Percentiles rank a stretch among this genome's conserved stretches.
These are phyloP conservation scores for Parotocinclus haroldoi DNA, from an alignment of 2,797 vertebrate species.

Conservation along the genomic window DNA sequence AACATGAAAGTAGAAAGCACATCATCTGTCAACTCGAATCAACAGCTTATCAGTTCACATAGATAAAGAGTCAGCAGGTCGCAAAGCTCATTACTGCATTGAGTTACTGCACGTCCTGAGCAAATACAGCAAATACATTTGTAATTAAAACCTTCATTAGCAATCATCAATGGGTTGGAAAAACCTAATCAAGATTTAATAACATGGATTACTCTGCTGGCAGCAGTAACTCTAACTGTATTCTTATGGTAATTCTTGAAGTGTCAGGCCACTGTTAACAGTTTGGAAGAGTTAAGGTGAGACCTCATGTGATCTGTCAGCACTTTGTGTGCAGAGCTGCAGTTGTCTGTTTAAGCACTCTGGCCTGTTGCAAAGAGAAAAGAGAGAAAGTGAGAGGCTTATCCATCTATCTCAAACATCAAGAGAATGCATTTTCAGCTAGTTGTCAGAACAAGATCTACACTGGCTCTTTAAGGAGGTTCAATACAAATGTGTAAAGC, in stretches of 20 bases:
- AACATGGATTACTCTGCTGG: neutral
- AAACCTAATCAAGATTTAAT: constrained; percentile 17
- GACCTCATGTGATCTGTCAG: constrained; percentile 24
- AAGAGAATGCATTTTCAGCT: constrained; percentile 2
- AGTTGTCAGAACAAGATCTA: neutral
- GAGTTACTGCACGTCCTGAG: constrained; percentile 15
- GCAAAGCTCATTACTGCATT: constrained; percentile 26
- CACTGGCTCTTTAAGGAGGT: too few relatives aligned
- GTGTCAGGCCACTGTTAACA: neutral
- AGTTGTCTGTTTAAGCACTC: constrained; percentile 31
- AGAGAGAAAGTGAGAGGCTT: neutral
- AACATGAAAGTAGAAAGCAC: constrained; percentile 8
- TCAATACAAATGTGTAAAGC: too few relatives aligned
- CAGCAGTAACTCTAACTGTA: constrained; percentile 8
- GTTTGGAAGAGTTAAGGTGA: constrained; percentile 23
- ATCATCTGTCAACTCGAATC: constrained; percentile 13
- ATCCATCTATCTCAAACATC: constrained; percentile 2
- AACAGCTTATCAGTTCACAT: constrained; percentile 29
- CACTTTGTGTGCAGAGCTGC: constrained; percentile 21
- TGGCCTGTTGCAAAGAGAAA: constrained; percentile 17
- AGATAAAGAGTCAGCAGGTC: constrained; percentile 11
- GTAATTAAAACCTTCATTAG: constrained; percentile 1
- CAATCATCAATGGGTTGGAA: neutral
- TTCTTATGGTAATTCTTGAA: constrained; percentile 8
- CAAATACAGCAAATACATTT: constrained; percentile 9